Conservation (phyloP, 2,797 vertebrate species). For the Alcedo quadribrachys region DNA sequence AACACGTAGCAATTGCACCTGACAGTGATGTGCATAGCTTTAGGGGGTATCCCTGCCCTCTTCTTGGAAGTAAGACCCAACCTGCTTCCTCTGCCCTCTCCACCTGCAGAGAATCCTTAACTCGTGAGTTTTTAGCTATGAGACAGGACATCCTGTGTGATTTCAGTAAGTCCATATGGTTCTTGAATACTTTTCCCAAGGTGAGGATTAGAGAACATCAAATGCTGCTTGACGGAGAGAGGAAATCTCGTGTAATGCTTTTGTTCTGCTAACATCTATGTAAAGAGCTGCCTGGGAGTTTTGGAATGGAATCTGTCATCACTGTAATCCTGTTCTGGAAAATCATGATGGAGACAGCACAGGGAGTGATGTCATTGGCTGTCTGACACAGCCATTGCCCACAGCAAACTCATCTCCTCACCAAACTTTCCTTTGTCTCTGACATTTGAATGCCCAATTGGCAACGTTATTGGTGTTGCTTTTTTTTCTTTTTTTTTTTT, state of each 20-base stretch:
- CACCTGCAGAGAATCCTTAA: background rate
- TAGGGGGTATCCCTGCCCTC: background rate
- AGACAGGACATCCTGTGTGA: slow-evolving; percentile 52
- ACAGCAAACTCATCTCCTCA: slow-evolving; percentile 22
- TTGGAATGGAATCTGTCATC: slow-evolving; percentile 73
- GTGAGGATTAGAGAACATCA: slow-evolving; percentile 69
- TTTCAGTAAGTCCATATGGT: slow-evolving; percentile 40
- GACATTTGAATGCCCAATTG: background rate
- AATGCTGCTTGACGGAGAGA: slow-evolving; percentile 34
- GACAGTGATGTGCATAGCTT: background rate
- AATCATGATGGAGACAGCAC: slow-evolving; percentile 57
- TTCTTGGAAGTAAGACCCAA: background rate
- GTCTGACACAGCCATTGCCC: slow-evolving; percentile 32
- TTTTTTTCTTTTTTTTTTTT: too few species aligned
- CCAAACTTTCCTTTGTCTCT: slow-evolving; percentile 33
- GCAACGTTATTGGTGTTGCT: background rate
- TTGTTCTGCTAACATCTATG: slow-evolving; percentile 71
- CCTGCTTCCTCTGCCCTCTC: background rate
- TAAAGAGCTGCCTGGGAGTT: slow-evolving; percentile 73
- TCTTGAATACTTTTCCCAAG: slow-evolving; percentile 62
- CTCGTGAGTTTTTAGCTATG: rapidly evolving
- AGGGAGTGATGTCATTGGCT: slow-evolving; percentile 56
- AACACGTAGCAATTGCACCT: background rate
- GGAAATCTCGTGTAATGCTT: slow-evolving; percentile 72
- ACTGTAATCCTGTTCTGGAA: slow-evolving; percentile 62